Evolutionary conservation across 37 sponge, comb jelly and placozoan species (phyloP).

Genomic region (Amphimedon queenslandica): DNA sequence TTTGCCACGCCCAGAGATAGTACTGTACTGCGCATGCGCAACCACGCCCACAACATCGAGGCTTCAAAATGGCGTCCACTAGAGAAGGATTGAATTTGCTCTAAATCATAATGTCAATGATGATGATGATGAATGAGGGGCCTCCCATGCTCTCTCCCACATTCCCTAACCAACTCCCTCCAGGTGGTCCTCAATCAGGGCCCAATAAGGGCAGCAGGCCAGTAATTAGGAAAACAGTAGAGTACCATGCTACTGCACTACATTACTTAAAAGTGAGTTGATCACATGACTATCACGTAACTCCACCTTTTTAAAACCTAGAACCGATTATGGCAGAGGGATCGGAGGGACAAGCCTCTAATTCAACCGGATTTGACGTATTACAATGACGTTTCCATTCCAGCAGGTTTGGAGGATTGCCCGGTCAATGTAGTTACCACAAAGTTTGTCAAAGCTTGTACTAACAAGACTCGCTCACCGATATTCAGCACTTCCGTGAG

Average conservation of each 20-base stretch:
- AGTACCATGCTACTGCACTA: constrained; percentile 76
- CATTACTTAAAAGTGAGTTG: constrained; percentile 73
- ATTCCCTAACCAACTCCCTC: not conserved
- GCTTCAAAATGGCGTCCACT: no score
- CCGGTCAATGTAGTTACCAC: constrained; percentile 91
- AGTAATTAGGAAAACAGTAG: constrained; percentile 72
- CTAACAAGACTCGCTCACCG: constrained; percentile 92
- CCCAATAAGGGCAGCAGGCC: not conserved
- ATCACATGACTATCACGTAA: not conserved
- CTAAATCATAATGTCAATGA: no score
- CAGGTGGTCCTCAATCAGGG: not conserved
- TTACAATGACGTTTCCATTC: constrained; percentile 48
- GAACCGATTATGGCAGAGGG: constrained; percentile 86
- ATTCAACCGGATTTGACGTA: constrained; percentile 81
- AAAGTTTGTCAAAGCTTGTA: constrained; percentile 73
- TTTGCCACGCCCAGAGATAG: no score
- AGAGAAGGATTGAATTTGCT: no score
- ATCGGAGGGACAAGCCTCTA: constrained; percentile 49
- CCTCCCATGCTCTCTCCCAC: no score
- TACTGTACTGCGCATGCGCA: not conserved
- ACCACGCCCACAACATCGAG: no score
- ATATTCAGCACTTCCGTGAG: constrained; percentile 89
- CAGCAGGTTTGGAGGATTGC: constrained; percentile 40
- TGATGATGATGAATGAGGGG: no score
- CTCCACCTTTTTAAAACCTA: constrained; percentile 1